Percentiles rank a stretch among this genome's conserved stretches.
Evolutionary conservation across 2,113 vertebrate species (phyloP).

Genomic region (Syngnathoides biaculeatus): DNA sequence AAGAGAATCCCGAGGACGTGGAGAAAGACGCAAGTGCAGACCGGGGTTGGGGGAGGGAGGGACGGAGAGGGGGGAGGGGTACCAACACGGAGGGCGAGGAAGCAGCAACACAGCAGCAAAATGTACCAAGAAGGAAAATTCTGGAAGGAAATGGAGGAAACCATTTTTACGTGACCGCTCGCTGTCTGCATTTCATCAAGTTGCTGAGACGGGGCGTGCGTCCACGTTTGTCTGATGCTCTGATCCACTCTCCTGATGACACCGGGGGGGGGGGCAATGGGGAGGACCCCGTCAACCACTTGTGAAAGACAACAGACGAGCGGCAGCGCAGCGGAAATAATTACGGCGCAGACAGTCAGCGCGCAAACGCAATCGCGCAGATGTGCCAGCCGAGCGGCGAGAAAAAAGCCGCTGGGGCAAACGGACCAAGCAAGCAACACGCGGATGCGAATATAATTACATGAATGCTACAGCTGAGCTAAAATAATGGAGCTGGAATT

Average conservation of each 20-base stretch:
- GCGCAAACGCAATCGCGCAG: conserved; percentile 48
- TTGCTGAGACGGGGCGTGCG: not conserved
- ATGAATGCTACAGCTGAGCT: not conserved
- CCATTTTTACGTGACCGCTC: not conserved
- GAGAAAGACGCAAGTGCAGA: conserved; percentile 47
- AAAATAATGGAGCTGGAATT: too few relatives aligned
- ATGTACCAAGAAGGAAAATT: conserved; percentile 2
- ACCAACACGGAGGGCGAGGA: conserved; percentile 24
- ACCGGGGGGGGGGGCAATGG: conserved; percentile 16
- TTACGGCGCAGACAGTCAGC: conserved; percentile 26
- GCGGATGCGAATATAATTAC: not conserved
- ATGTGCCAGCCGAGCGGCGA: conserved; percentile 42
- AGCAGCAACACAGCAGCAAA: conserved; percentile 10
- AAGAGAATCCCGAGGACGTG: conserved; percentile 21
- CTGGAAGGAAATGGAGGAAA: not conserved
- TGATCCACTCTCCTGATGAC: not conserved
- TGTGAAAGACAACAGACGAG: conserved; percentile 26
- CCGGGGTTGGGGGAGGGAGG: conserved; percentile 38
- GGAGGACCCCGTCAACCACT: conserved; percentile 1
- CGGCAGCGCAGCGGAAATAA: conserved; percentile 22
- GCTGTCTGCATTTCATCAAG: not conserved
- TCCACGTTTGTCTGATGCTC: not conserved
- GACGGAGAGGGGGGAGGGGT: conserved; percentile 16
- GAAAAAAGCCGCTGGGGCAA: conserved; percentile 42
- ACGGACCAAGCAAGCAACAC: conserved; percentile 27